Evolutionary conservation across 2,888 invertebrate genomes (phyloP).

Genomic region (Gibbula magus): DNA sequence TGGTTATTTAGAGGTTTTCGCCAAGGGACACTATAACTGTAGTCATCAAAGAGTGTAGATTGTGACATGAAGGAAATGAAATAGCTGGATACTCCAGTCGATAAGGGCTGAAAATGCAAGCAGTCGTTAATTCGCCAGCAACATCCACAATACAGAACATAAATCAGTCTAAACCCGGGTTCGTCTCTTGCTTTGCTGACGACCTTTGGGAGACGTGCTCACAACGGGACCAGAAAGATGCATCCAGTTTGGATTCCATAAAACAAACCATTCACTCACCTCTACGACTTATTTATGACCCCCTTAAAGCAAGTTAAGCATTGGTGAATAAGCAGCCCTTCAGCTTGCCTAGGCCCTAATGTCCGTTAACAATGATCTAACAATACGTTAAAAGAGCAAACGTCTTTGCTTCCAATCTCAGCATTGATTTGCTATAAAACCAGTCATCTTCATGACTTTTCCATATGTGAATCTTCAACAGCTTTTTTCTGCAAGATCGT

Average conservation of each 20-base stretch:
- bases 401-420: neutral
- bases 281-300: constrained; percentile 6
- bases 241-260: neutral
- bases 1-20: constrained; percentile 23
- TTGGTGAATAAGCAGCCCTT: neutral
- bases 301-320: constrained; percentile 3
- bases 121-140: constrained; percentile 9
- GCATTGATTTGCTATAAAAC: constrained; percentile 1
- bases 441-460: neutral
- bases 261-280: constrained; percentile 1
- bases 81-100: neutral
- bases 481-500: neutral
- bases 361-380: constrained; percentile 5
- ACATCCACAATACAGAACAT: neutral
- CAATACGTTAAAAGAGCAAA: constrained; percentile 16
- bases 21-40: constrained; percentile 10
- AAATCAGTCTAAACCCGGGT: neutral
- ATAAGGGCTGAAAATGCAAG: neutral
- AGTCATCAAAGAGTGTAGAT: constrained; percentile 20
- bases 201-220: neutral
- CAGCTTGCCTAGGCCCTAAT: neutral
- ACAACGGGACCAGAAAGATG: neutral
- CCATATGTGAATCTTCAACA: constrained; percentile 15
- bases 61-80: constrained; percentile 22
- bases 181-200: neutral